Evolutionary conservation across 1,140 invertebrate species (phyloP).

Genomic region (Luehdorfia chinensis): DNA sequence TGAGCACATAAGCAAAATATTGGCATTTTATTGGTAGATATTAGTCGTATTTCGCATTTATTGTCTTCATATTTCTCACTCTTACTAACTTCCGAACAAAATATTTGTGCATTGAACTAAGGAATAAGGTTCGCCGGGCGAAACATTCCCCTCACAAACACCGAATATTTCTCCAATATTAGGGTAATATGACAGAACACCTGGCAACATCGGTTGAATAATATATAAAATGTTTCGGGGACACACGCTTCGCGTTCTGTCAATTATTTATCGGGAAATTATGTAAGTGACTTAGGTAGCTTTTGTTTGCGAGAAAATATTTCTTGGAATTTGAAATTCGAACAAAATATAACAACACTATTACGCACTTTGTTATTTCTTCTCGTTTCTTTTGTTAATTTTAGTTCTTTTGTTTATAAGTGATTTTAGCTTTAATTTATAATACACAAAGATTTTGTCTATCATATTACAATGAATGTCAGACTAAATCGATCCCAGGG

Average conservation of each 20-base stretch:
- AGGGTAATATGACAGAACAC: constrained; percentile 71
- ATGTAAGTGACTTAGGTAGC: constrained; percentile 48
- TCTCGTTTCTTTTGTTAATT: neutral
- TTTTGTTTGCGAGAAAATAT: constrained; percentile 18
- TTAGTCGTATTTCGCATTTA: too few species aligned
- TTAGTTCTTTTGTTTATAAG: neutral
- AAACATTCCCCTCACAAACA: constrained; percentile 50
- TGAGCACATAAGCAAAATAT: too few species aligned
- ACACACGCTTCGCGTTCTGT: constrained; percentile 44
- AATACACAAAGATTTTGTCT: too few species aligned
- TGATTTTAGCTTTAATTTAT: too few species aligned
- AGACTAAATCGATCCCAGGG: too few species aligned
- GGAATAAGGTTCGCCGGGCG: constrained; percentile 7
- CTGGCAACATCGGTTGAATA: constrained; percentile 64
- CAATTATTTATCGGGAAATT: constrained; percentile 72
- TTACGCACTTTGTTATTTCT: neutral
- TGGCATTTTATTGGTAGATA: too few species aligned
- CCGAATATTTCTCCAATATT: constrained; percentile 67
- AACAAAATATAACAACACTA: neutral
- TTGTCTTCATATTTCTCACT: too few species aligned
- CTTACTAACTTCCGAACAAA: constrained; percentile 3
- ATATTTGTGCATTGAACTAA: constrained; percentile 7
- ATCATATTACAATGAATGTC: too few species aligned
- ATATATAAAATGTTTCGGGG: constrained; percentile 57
- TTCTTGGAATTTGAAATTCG: neutral